These are phyloP conservation scores for Julus scandinavius DNA, from an alignment of 2,888 invertebrate species.

Conservation along the genomic window DNA sequence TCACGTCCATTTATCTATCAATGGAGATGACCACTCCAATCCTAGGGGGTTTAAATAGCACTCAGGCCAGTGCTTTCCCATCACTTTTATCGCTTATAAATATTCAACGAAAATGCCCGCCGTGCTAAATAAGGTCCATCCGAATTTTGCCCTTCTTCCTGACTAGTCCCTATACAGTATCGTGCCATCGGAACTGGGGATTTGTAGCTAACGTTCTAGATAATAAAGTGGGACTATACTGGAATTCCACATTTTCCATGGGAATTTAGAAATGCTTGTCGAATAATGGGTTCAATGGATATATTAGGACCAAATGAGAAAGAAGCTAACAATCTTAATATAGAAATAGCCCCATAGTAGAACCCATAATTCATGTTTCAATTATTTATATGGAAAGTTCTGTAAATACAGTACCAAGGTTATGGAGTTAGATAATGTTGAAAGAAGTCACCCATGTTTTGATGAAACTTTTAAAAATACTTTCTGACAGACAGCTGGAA, in stretches of 20 bases:
- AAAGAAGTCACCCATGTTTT: no score
- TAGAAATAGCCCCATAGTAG: no score
- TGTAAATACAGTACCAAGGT: no score
- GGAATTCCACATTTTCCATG: not conserved
- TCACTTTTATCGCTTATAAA: constrained; percentile 43
- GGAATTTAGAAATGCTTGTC: no score
- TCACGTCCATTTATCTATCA: constrained; percentile 40
- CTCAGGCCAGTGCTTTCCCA: constrained; percentile 31
- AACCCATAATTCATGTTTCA: no score
- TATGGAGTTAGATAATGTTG: no score
- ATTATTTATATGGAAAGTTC: no score
- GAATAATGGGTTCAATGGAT: not conserved
- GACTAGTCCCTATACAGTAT: not conserved
- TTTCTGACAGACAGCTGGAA: no score
- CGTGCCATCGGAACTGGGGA: not conserved
- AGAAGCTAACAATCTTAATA: no score
- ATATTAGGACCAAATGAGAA: no score
- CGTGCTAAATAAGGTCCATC: not conserved
- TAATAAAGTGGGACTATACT: not conserved
- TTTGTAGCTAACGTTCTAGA: not conserved
- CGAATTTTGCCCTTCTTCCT: not conserved
- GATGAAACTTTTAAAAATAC: no score
- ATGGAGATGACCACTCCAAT: constrained; percentile 45
- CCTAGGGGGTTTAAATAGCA: constrained; percentile 45
- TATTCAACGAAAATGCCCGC: constrained; percentile 36